Conservation (phyloP, 2,797 vertebrate species). For the Acanthornis magna region DNA sequence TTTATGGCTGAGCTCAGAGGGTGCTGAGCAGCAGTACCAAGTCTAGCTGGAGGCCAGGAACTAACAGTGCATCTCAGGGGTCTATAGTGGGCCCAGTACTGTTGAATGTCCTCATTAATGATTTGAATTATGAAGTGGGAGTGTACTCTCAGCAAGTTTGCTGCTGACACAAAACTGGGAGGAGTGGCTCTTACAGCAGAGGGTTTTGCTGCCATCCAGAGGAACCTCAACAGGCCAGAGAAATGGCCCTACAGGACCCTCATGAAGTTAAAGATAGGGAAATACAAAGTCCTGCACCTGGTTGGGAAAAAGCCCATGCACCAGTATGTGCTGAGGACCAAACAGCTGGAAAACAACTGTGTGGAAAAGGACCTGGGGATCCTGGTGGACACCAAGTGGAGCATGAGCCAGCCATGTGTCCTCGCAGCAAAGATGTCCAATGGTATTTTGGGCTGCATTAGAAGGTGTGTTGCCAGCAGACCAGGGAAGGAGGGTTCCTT, state of each 20-base stretch:
- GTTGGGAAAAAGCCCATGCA: neutral
- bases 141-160: neutral
- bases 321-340: neutral
- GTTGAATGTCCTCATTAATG: neutral
- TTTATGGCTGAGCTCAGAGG: neutral
- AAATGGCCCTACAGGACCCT: neutral
- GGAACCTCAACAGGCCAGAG: neutral
- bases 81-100: neutral
- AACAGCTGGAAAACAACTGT: neutral
- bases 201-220: neutral
- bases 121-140: neutral
- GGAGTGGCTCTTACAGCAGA: neutral
- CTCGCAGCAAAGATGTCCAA: neutral
- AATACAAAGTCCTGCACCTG: neutral
- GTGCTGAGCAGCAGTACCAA: neutral
- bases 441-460: neutral
- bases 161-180: neutral
- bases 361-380: neutral
- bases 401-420: neutral
- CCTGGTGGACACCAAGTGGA: neutral
- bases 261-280: neutral
- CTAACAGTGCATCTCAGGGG: neutral
- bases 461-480: neutral
- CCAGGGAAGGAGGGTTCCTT: neutral
- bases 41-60: neutral